A percentile compares a stretch with the other conserved stretches of the same genome.
phyloP scores from a whole-genome alignment of 2,113 vertebrate genomes.

The Mohoua ochrocephala region DNA sequence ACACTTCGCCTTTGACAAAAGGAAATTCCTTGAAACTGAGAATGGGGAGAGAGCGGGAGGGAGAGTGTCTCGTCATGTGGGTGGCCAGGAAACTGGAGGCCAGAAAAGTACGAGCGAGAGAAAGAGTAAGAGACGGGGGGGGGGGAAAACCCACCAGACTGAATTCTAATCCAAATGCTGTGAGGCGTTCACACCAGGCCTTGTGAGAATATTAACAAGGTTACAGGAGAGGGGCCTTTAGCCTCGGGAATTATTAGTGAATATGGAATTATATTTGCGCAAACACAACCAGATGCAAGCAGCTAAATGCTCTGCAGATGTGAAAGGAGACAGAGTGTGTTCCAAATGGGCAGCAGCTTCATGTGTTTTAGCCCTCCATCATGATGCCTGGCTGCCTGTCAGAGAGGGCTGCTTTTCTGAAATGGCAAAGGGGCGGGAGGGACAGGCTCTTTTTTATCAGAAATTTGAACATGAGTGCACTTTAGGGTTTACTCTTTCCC shows the following conservation, averaged over 20 bases:
- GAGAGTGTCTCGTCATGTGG: conserved; percentile 79
- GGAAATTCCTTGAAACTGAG: conserved; percentile 83
- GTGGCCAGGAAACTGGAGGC: conserved; percentile 90
- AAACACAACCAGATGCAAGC: conserved; percentile 96
- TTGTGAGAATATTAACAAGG: conserved; percentile 84
- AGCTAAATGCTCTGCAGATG: conserved; percentile 92
- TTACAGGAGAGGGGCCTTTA: conserved; percentile 77
- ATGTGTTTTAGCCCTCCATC: conserved; percentile 48
- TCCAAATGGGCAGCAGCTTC: conserved; percentile 72
- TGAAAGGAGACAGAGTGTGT: conserved; percentile 54
- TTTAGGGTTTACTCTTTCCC: background rate
- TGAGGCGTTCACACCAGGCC: conserved; percentile 78
- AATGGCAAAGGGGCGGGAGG: background rate
- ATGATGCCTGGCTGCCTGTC: conserved; percentile 20
- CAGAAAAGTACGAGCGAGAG: conserved; percentile 69
- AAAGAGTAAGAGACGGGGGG: conserved; percentile 58
- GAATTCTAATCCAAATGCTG: conserved; percentile 79
- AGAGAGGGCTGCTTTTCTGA: conserved; percentile 35
- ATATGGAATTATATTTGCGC: conserved; percentile 95
- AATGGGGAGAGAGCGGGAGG: conserved; percentile 73
- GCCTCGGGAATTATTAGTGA: conserved; percentile 94
- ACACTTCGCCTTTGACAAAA: conserved; percentile 81
- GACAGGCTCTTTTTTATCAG: background rate
- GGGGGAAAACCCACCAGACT: conserved; percentile 64
- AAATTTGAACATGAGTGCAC: background rate